Base-by-base conservation (phyloP, 1,140 invertebrate genomes). In the Venturia canescens region DNA sequence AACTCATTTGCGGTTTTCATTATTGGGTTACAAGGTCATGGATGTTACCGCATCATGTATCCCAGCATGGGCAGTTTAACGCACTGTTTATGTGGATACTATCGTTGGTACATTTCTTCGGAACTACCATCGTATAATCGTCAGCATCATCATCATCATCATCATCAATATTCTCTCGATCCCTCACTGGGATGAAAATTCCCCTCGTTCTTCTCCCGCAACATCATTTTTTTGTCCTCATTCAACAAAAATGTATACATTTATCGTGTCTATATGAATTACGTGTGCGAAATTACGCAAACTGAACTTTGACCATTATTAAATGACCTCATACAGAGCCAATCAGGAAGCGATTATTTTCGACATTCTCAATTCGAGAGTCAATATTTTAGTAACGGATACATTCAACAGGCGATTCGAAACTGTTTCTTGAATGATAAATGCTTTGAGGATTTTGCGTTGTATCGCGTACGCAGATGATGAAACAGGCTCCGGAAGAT, bases 21-120 rank as follows among this genome's bases (percentile, higher is more conserved):
- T 71, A 71, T 48, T 71, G 31, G 31, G 69, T 71, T 71, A 71
- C 69, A 71, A 38, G 69, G 69, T 71, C 44, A 71, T 71, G 29
- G 18, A 15, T 34, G 23, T 48, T 44, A 34, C 31, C 34, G 69
- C 34, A 71, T 71, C 38, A 34, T 71, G 9, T 26, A 26, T 69
- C 66, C 66, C 3, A 7, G 6, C 21, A 21, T 63, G 3, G 9
- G 13, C 2, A 71, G 69, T 13, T 27, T 71, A 71, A 38, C 38
- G 21, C 66, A 69, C 16, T 31, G 44, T 44, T 71, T 71, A 71
- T 48, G 26, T 18, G 69, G 69, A 21, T 44, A 21, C 34, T 71
- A 18, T 29, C 13, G 60, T 21, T 48, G 34, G 44, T 44, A n/a
- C 9, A n/a, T 27, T 63, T 63, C 23, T 63, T 3, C 2, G 60